phyloP scores from a whole-genome alignment of 2,888 invertebrate species.

The Augochlorella aurata region DNA sequence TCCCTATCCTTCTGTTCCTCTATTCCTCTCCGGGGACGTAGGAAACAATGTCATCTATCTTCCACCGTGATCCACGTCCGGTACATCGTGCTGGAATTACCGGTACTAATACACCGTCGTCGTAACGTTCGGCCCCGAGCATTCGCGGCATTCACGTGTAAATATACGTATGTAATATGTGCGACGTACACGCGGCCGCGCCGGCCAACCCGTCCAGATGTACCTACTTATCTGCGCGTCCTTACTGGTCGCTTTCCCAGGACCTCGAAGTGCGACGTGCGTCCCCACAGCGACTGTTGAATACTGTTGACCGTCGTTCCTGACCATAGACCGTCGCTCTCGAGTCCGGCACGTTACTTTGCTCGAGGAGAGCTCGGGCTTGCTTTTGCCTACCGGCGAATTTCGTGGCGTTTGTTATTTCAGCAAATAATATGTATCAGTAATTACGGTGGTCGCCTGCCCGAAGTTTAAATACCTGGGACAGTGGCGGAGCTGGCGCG shows the following conservation, averaged over 20 bases:
- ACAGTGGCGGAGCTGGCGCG: not conserved
- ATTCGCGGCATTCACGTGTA: constrained; percentile 50
- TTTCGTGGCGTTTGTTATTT: not conserved
- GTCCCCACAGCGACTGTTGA: no score
- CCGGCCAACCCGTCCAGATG: constrained; percentile 44
- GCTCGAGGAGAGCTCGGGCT: not conserved
- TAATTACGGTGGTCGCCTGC: not conserved
- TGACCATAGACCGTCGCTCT: not conserved
- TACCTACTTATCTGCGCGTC: constrained; percentile 52
- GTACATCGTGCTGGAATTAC: constrained; percentile 72
- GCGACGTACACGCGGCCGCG: constrained; percentile 12
- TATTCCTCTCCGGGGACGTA: constrained; percentile 56
- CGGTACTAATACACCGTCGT: constrained; percentile 66
- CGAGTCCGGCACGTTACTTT: not conserved
- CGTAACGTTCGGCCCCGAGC: constrained; percentile 47
- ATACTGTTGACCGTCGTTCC: no score
- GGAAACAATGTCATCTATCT: constrained; percentile 75
- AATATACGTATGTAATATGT: not conserved
- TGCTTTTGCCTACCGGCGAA: not conserved
- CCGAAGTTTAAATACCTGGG: not conserved
- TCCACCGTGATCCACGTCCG: constrained; percentile 72
- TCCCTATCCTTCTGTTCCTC: constrained; percentile 10
- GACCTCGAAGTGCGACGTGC: not conserved
- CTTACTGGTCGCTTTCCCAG: constrained; percentile 20
- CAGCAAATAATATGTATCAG: constrained; percentile 3